Evolutionary conservation across 2,113 vertebrate genomes (phyloP).

Genomic region (Heteronetta atricapilla): DNA sequence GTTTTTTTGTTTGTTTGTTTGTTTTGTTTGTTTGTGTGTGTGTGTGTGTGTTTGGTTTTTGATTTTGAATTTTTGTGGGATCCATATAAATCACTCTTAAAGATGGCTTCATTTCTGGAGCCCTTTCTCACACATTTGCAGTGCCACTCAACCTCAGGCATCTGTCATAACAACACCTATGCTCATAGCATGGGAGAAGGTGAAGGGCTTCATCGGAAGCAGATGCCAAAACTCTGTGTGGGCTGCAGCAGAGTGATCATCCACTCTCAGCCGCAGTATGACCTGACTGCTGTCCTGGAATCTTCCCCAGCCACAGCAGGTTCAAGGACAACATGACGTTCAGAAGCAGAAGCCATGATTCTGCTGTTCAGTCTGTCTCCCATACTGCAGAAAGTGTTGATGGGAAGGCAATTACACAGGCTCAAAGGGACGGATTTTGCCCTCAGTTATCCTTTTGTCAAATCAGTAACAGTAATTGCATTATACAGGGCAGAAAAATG

Average conservation of each 20-base stretch:
- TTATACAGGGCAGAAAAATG: background rate
- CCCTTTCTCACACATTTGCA: background rate
- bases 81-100: background rate
- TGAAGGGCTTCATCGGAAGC: background rate
- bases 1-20: background rate
- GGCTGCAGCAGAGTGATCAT: background rate
- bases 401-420: background rate
- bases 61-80: background rate
- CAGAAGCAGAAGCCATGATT: background rate
- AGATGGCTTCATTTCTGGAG: background rate
- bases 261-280: background rate
- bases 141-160: background rate
- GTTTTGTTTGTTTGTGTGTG: no score
- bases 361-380: background rate
- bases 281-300: constrained; percentile 15
- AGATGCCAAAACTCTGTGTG: background rate
- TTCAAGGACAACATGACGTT: background rate
- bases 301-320: background rate
- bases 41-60: background rate
- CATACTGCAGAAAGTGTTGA: background rate
- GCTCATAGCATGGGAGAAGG: background rate
- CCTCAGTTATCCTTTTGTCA: background rate
- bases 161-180: background rate
- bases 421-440: background rate
- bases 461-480: background rate